Conservation (phyloP, 2,113 vertebrate species). For the Sebastes fasciatus region DNA sequence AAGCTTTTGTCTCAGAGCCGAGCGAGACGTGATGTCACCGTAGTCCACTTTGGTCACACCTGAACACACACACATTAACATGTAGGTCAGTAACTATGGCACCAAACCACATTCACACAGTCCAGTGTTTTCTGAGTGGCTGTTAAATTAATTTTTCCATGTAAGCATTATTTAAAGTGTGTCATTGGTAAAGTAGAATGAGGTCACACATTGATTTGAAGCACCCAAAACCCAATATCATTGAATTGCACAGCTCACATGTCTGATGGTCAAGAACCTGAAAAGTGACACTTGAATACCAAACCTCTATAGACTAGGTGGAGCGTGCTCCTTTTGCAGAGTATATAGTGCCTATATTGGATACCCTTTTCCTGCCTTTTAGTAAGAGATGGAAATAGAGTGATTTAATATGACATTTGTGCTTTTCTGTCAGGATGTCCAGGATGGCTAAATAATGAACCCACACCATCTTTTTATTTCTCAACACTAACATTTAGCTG, state of each 20-base stretch:
- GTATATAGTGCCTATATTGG: too few species aligned
- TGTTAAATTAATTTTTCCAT: neutral
- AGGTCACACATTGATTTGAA: neutral
- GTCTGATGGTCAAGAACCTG: neutral
- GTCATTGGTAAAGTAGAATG: neutral
- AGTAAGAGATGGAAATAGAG: too few species aligned
- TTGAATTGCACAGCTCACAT: neutral
- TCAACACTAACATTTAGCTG: neutral
- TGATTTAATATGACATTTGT: too few species aligned
- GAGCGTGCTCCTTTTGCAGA: neutral
- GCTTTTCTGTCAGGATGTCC: too few species aligned
- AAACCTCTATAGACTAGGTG: neutral
- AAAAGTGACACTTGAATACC: neutral
- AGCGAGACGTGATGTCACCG: slow-evolving; percentile 93
- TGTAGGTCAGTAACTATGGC: neutral
- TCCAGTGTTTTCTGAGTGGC: neutral
- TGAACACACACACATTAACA: slow-evolving; percentile 70
- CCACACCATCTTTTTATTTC: neutral
- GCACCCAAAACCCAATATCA: neutral
- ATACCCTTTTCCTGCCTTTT: too few species aligned
- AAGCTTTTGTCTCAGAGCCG: slow-evolving; percentile 92
- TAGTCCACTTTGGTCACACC: slow-evolving; percentile 99
- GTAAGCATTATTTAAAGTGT: neutral
- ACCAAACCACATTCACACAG: neutral
- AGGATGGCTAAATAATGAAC: slow-evolving; percentile 73